These are phyloP conservation scores for Habroteleia sp. DNA, from an alignment of 2,888 invertebrate species.

Conservation along the genomic window DNA sequence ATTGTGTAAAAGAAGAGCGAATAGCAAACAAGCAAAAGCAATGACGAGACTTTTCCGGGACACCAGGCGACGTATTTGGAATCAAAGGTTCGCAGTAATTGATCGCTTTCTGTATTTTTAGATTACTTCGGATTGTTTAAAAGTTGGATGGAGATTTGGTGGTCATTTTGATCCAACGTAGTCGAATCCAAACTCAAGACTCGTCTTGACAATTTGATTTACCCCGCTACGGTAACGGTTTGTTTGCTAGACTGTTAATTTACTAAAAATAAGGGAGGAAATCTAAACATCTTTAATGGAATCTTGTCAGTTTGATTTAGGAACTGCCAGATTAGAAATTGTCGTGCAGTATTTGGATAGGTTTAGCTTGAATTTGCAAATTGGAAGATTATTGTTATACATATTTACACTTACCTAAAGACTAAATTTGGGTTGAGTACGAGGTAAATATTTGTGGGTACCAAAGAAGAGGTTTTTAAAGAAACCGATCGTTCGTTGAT, in stretches of 20 bases:
- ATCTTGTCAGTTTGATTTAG: slow-evolving; percentile 46
- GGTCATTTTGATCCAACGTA: slow-evolving; percentile 73
- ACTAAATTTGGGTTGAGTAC: background rate
- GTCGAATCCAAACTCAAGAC: slow-evolving; percentile 19
- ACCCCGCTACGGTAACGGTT: slow-evolving; percentile 27
- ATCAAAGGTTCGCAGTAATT: slow-evolving; percentile 73
- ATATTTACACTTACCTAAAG: slow-evolving; percentile 30
- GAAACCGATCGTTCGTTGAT: too few species aligned
- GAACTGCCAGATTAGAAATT: slow-evolving; percentile 29
- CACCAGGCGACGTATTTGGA: slow-evolving; percentile 69
- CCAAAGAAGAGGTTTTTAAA: slow-evolving; percentile 8
- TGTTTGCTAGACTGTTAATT: slow-evolving; percentile 35
- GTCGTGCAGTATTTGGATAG: slow-evolving; percentile 11
- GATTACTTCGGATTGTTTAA: slow-evolving; percentile 73
- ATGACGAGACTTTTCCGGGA: slow-evolving; percentile 34
- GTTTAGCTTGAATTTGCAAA: background rate
- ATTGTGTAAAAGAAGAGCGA: slow-evolving; percentile 35
- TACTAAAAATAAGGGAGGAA: slow-evolving; percentile 31
- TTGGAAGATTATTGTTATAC: slow-evolving; percentile 33
- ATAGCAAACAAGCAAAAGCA: slow-evolving; percentile 33
- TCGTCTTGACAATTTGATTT: slow-evolving; percentile 39
- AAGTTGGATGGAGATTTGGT: slow-evolving; percentile 69
- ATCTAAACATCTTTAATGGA: slow-evolving; percentile 26
- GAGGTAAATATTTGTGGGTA: slow-evolving; percentile 13
- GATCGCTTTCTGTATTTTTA: slow-evolving; percentile 73